These are phyloP conservation scores for Ceyx cyanopectus DNA, from an alignment of 2,113 vertebrate genomes.

Conservation along the genomic window DNA sequence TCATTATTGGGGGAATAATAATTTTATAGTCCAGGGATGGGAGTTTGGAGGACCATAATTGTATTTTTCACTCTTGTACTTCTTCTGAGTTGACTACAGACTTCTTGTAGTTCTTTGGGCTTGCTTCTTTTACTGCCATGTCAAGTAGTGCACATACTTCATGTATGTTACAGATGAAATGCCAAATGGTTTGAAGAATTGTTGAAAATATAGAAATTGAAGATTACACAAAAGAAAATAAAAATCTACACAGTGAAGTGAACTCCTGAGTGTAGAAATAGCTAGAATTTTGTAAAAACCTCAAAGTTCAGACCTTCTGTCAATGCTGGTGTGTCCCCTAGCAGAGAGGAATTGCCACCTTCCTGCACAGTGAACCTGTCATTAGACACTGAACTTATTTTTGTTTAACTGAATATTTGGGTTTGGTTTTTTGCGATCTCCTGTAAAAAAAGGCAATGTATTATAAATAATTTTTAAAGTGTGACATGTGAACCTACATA, in stretches of 20 bases:
- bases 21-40: neutral
- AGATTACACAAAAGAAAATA: too few species aligned
- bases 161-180: too few species aligned
- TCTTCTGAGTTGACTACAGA: neutral
- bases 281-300: neutral
- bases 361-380: neutral
- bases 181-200: too few species aligned
- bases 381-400: neutral
- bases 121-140: too few species aligned
- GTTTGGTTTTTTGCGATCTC: neutral
- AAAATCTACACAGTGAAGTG: too few species aligned
- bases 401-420: neutral
- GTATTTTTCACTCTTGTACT: neutral
- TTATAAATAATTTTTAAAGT: neutral
- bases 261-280: too few species aligned
- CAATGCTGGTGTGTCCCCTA: neutral
- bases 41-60: neutral
- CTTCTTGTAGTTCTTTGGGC: too few species aligned
- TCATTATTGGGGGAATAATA: neutral
- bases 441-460: neutral
- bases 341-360: neutral
- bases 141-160: too few species aligned
- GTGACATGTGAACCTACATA: neutral
- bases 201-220: too few species aligned
- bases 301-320: neutral